Conservation (phyloP, 2,113 vertebrate genomes). For the Piaya cayana region DNA sequence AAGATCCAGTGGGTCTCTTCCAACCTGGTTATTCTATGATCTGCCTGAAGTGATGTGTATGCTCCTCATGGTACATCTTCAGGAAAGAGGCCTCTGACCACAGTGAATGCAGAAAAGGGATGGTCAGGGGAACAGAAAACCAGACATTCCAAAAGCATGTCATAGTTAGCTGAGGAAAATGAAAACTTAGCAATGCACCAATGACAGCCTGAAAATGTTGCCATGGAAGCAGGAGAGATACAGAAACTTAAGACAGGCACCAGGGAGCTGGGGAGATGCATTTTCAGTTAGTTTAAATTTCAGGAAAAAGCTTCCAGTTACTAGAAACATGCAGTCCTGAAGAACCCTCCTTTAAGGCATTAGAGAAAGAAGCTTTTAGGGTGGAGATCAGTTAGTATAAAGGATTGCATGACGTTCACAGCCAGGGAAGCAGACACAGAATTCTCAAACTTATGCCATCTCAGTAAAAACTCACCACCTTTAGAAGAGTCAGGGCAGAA, state of each 20-base stretch:
- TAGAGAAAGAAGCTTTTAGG: not conserved
- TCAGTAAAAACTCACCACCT: not conserved
- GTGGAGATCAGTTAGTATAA: not conserved
- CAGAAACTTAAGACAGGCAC: constrained; percentile 12
- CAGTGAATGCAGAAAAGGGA: not conserved
- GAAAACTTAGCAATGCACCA: not conserved
- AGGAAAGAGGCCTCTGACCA: not conserved
- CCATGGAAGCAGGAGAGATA: constrained; percentile 28
- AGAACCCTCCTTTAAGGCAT: not conserved
- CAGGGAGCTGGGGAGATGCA: not conserved
- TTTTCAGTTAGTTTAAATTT: not conserved
- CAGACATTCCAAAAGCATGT: not conserved
- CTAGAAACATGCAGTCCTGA: not conserved
- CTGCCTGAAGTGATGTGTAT: not conserved
- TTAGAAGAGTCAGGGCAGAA: not conserved
- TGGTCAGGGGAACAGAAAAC: not conserved
- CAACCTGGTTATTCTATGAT: too few species aligned
- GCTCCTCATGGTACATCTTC: not conserved
- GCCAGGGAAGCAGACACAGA: not conserved
- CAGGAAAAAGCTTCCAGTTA: not conserved
- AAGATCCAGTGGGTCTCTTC: too few species aligned
- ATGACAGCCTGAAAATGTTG: constrained; percentile 27
- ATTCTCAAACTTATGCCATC: not conserved
- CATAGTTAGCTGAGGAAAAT: constrained; percentile 35
- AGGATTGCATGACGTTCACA: not conserved